Base-by-base conservation (phyloP, 2,797 vertebrate species). In the Siniperca obscura region DNA sequence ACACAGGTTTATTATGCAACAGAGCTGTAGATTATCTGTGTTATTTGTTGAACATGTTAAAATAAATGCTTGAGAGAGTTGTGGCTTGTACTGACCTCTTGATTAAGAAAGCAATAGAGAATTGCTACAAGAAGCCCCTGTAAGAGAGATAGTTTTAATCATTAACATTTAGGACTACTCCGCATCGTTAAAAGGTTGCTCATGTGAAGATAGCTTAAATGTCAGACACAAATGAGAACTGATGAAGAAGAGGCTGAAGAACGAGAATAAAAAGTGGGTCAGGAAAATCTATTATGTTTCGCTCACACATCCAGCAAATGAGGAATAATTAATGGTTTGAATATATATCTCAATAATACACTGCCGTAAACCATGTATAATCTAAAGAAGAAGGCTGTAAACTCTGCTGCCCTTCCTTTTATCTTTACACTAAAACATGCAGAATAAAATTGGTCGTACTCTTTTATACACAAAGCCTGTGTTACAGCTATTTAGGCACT, bases 41-140 rank as follows among this genome's bases (percentile, higher is more conserved):
- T 62, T n/a, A 78, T 73, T 70, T 70, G 67, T 30, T 73, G 68
- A 78, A 71, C 30, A 9, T 53, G 78, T 53, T 55, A 3, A 1
- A 36, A 27, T 65, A 25, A 62, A 46, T n/a, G 56, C 17, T 44
- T 50, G 40, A 75, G 69, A 65, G 67, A 69, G 17, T 30, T 67
- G 78, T 42, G 59, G 9, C 57, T 76, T 53, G 42, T 48, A 93
- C 95, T 93, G 56, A 96, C 96, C 94, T 96, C 96, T 90, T 96
- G 93, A 89, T 96, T 96, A 75, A 96, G 95, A 76, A 96, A 96
- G 87, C 96, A 96, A 78, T 96, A 96, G 77, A 96, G 95, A 56
- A 96, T 62, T 4, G 96, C 95, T 2, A 96, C 95, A 27, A 96
- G 92, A 44, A 96, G 91, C 1, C 96, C 96, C 96, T 96, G 86